Percentiles rank a stretch among this genome's conserved stretches.
These are phyloP conservation scores for Echinops telfairi DNA, from an alignment of 2,113 vertebrate genomes.

Conservation along the genomic window DNA sequence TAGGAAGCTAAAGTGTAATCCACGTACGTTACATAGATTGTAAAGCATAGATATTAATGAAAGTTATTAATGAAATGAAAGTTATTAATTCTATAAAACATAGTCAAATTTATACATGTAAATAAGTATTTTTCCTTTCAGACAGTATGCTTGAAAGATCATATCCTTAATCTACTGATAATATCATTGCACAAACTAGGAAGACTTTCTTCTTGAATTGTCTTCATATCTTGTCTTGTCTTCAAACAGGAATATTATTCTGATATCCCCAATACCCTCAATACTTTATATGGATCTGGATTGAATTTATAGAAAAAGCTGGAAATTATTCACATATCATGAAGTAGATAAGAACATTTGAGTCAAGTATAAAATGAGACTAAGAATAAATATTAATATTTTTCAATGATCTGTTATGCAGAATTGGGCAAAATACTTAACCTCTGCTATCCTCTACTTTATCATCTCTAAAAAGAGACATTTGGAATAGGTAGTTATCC, in stretches of 20 bases:
- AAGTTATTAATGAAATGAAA: conserved; percentile 17
- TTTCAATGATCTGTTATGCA: background rate
- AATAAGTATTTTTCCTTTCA: background rate
- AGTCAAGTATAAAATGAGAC: background rate
- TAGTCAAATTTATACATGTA: background rate
- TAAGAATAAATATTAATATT: background rate
- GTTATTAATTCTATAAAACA: conserved; percentile 29
- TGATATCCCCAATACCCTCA: background rate
- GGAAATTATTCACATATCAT: conserved; percentile 11
- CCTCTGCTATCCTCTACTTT: background rate
- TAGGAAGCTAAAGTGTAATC: background rate
- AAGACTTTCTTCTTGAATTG: background rate
- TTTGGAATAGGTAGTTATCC: conserved; percentile 18
- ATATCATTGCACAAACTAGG: background rate
- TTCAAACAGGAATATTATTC: background rate
- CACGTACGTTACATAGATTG: background rate
- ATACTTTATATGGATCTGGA: background rate
- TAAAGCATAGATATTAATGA: background rate
- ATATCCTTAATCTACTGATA: background rate
- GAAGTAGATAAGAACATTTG: conserved; percentile 36
- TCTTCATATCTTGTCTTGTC: background rate
- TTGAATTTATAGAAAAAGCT: background rate
- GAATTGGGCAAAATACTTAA: background rate
- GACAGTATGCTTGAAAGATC: background rate
- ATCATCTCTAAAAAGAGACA: conserved; percentile 31